phyloP scores from a whole-genome alignment of 2,113 vertebrate species.

The Calidris pugnax region DNA sequence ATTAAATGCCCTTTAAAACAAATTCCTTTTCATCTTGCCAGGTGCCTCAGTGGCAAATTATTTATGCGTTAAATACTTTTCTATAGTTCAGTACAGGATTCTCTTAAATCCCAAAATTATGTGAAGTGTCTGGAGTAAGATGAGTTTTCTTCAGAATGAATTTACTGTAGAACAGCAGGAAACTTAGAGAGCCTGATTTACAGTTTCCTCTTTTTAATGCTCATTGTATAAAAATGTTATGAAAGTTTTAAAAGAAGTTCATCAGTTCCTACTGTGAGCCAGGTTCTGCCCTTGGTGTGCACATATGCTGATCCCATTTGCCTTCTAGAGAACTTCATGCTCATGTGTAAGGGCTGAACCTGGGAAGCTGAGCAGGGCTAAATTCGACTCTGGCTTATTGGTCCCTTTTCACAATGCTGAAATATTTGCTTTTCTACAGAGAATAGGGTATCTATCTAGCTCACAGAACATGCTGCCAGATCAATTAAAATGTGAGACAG shows the following conservation, averaged over 20 bases:
- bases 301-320: slow-evolving; percentile 38
- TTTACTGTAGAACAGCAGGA: slow-evolving; percentile 14
- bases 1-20: neutral
- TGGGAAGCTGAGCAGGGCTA: neutral
- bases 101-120: slow-evolving; percentile 37
- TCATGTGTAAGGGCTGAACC: neutral
- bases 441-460: neutral
- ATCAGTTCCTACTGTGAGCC: slow-evolving; percentile 45
- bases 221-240: slow-evolving; percentile 43
- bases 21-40: slow-evolving; percentile 50
- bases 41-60: slow-evolving; percentile 16
- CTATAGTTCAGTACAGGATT: slow-evolving; percentile 13
- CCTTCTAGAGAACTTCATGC: neutral
- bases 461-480: neutral
- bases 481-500: neutral
- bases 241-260: slow-evolving; percentile 26
- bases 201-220: slow-evolving; percentile 53
- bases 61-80: slow-evolving; percentile 18
- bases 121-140: slow-evolving; percentile 22
- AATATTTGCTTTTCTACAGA: neutral
- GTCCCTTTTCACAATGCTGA: neutral
- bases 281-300: neutral
- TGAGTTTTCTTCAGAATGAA: slow-evolving; percentile 8
- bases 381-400: neutral
- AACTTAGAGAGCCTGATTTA: slow-evolving; percentile 37